Percentiles rank a stretch among this genome's conserved stretches.
Evolutionary conservation across 2,888 invertebrate genomes (phyloP).

Genomic region (Amblyjoppa proteus): DNA sequence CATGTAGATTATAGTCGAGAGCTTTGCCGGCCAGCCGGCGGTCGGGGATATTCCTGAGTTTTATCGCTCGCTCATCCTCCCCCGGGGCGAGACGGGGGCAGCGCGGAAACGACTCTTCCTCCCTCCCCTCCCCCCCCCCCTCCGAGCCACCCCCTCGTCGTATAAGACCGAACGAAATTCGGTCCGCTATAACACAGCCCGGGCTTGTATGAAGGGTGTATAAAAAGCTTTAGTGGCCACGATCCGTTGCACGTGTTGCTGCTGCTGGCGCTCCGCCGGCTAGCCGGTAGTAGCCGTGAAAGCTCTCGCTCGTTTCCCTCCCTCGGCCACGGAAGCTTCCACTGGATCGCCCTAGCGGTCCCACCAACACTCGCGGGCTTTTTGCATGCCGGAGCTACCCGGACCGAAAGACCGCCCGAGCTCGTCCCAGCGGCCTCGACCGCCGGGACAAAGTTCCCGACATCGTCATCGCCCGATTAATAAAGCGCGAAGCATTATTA

Average conservation of each 20-base stretch:
- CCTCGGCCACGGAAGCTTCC: constrained; percentile 27
- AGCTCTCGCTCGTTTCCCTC: constrained; percentile 50
- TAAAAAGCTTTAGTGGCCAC: constrained; percentile 72
- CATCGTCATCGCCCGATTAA: constrained; percentile 41
- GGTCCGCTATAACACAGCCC: constrained; percentile 60
- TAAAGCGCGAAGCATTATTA: not conserved
- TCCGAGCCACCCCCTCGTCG: constrained; percentile 6
- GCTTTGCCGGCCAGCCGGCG: constrained; percentile 66
- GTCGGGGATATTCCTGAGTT: constrained; percentile 65
- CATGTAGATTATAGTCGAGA: constrained; percentile 53
- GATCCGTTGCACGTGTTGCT: constrained; percentile 70
- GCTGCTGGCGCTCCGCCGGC: constrained; percentile 43
- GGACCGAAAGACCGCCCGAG: not conserved
- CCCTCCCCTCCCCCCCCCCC: not conserved
- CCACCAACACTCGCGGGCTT: constrained; percentile 1
- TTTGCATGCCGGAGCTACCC: not conserved
- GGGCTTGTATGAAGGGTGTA: constrained; percentile 65
- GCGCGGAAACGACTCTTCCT: not conserved
- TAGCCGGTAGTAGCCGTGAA: constrained; percentile 63
- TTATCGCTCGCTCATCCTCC: constrained; percentile 53
- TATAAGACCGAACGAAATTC: constrained; percentile 66
- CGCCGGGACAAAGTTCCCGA: constrained; percentile 36
- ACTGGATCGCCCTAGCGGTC: constrained; percentile 31
- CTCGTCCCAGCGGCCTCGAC: constrained; percentile 22
- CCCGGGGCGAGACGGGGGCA: constrained; percentile 24